Conservation (phyloP, 1,140 invertebrate species). For the Spodoptera litura region DNA sequence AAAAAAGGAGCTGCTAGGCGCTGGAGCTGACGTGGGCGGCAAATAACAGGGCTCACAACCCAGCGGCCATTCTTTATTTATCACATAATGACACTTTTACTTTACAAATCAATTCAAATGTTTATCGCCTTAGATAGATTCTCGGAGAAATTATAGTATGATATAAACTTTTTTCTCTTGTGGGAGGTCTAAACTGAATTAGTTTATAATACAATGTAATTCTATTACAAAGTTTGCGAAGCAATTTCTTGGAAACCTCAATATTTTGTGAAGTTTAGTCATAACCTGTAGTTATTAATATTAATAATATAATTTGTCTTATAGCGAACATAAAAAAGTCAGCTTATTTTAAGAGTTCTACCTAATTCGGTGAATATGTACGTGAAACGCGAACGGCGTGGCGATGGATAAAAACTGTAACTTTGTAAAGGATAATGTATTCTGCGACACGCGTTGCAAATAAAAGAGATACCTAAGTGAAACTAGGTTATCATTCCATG, state of each 20-base stretch:
- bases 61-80: slow-evolving; percentile 36
- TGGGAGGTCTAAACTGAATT: too few relatives aligned
- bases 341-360: too few relatives aligned
- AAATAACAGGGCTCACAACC: slow-evolving; percentile 36
- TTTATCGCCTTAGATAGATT: background rate
- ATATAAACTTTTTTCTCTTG: too few relatives aligned
- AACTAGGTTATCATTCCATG: background rate
- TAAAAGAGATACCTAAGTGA: background rate
- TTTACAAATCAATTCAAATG: background rate
- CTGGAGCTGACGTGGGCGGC: slow-evolving; percentile 7
- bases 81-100: slow-evolving; percentile 13
- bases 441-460: background rate
- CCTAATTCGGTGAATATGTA: background rate
- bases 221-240: too few relatives aligned
- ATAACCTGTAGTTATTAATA: too few relatives aligned
- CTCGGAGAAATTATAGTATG: background rate
- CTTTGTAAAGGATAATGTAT: background rate
- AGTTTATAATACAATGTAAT: too few relatives aligned
- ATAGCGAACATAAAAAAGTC: too few relatives aligned
- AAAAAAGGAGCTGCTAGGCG: background rate
- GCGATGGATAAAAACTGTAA: background rate
- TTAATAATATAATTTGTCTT: too few relatives aligned
- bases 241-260: too few relatives aligned
- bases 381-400: background rate
- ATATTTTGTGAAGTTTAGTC: too few relatives aligned